Evolutionary conservation across 2,113 vertebrate species (phyloP).

Genomic region (Tinamus guttatus): DNA sequence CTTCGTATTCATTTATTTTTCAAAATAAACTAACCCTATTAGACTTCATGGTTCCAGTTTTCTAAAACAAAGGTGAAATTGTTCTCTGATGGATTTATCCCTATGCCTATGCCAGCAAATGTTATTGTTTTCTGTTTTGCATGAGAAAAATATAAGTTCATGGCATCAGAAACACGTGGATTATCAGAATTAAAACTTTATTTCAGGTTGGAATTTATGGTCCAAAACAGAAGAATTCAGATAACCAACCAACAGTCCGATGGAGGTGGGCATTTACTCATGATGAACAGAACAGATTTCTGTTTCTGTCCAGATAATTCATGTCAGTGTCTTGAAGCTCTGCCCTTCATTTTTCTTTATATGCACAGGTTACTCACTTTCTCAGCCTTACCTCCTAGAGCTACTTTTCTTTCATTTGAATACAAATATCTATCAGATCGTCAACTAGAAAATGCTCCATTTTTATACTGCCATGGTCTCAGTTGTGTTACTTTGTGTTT

Average conservation of each 20-base stretch:
- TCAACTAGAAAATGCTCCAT: not conserved
- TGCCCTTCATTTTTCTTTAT: rapidly evolving
- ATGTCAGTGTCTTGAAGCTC: not conserved
- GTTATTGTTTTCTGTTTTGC: not conserved
- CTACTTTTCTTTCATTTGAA: not conserved
- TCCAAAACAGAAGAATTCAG: not conserved
- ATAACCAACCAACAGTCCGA: not conserved
- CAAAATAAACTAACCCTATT: not conserved
- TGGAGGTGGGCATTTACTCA: not conserved
- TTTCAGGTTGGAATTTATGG: not conserved
- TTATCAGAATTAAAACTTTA: not conserved
- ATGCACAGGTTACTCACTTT: not conserved
- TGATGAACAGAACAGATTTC: not conserved
- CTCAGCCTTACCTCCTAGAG: not conserved
- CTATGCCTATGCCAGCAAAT: not conserved
- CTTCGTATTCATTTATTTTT: not conserved
- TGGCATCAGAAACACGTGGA: rapidly evolving
- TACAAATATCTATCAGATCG: rapidly evolving
- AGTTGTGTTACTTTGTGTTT: not conserved
- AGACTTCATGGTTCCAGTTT: not conserved
- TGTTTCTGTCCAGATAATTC: not conserved
- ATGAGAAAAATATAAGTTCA: not conserved
- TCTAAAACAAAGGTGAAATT: not conserved
- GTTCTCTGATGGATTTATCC: not conserved
- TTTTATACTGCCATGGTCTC: not conserved